Base-by-base conservation (phyloP, 2,888 invertebrate species). In the Clostera curtula region DNA sequence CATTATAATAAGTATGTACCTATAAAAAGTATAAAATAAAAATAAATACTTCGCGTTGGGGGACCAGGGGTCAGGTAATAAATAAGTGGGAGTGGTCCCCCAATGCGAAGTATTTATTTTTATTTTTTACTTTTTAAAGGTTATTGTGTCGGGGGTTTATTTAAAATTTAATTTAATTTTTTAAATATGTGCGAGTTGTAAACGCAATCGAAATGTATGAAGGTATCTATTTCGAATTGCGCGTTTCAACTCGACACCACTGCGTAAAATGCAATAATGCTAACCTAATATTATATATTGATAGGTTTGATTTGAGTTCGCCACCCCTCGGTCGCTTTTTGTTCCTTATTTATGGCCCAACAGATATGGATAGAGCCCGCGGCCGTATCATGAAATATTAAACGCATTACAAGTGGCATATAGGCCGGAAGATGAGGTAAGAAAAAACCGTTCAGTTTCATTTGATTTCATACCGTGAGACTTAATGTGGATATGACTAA, bases 321-420 rank as follows among this genome's bases (percentile, higher is more conserved):
- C 62, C 68, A 52, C 64, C 64, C 23, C 66, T 49, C 54, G 56
- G 45, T 36, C 44, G 51, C 53, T 76, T 75, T 79, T 77, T 76
- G 73, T 63, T 53, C 58, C 68, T 80, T 79, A 83, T 83, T 83
- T 80, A 83, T 83, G 70, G 72, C 57, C 36, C 40, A 36, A 46
- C 56, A 70, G 82, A 82, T 83, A 82, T 71, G 71, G 80, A 71
- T 73, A 71, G 61, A 64, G 65, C 72, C 55, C 43, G 55, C 63
- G 70, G 75, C 76, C 69, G 69, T 77, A 74, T 72, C 80, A 76
- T 83, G 82, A 82, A 83, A 83, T 82, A 83, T 82, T 82, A 83
- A 83, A 82, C 73, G 73, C 80, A 79, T 82, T 82, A 80, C 79
- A 77, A 82, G 73, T 77, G 75, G 76, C 76, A 75, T 77, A 76